Evolutionary conservation across 2,888 invertebrate species (phyloP), one percentile per base, ranked within the genome.

Genomic region (Platypus cylindrus): DNA sequence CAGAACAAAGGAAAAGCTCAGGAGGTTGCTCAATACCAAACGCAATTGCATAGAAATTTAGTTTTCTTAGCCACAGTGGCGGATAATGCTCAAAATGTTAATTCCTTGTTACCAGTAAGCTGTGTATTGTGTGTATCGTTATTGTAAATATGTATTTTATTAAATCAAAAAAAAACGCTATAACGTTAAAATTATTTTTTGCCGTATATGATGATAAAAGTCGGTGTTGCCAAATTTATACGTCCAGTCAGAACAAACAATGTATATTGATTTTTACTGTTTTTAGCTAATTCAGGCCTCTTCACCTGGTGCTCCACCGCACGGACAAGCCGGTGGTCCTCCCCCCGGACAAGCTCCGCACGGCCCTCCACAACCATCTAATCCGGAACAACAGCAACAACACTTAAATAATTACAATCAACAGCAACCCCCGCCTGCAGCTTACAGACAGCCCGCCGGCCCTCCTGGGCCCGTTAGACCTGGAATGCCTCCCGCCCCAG

Each of bases 21-120:
- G 63, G 94, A 95, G 67, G 89, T 89, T 56, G 74, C 87, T 59
- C 89, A 89, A 67, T 90, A 89, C 60, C 94, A 95, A 59, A 87
- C 93, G 62, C 76, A 87, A 43, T 65, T 98, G 44, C 97, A 98
- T 58, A 70, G 94, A 46, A 98, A 98, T 66, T 71, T 98, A 41
- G 87, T 95, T 0, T 95, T 93, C 61, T 68, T 98, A 49, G 94
- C 95, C 5, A 89, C 91, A 16, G 75, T 97, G 40, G 95, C 95
- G n/a, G 97, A 98, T 67, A 81, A 89, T 12, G 85, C 84, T 57
- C 91, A 91, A 66, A 93, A 90, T 64, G 82, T 93, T 45, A 83
- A 86, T 57, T 76, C 80, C 37, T 70, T 91, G 49, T 66, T 93
- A 54, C 93, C 93, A 53, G 91, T 91, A 72, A 75, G 71, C 62